Evolutionary conservation across 2,888 invertebrate species (phyloP).

Genomic region (Spatulosminthurus flaviceps): DNA sequence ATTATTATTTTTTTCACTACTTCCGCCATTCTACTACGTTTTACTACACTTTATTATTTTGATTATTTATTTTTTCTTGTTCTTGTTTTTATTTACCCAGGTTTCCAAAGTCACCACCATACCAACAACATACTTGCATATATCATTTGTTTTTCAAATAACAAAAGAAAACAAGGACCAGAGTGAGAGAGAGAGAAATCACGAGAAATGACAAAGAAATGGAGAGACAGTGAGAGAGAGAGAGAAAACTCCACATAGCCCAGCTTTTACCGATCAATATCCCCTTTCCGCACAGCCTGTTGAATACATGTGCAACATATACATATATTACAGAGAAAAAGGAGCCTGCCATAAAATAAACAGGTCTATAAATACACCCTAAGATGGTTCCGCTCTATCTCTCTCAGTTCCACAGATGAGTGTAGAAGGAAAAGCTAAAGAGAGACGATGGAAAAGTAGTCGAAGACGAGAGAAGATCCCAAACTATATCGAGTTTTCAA

Average conservation of each 20-base stretch:
- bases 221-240: neutral
- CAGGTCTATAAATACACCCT: neutral
- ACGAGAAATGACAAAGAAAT: neutral
- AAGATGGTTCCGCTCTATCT: too few relatives aligned
- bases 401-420: too few relatives aligned
- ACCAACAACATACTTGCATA: too few relatives aligned
- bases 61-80: neutral
- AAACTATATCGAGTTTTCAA: too few relatives aligned
- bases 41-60: neutral
- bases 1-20: slow-evolving; percentile 12
- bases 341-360: neutral
- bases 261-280: neutral
- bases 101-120: too few relatives aligned
- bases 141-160: too few relatives aligned
- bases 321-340: neutral
- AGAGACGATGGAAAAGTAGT: too few relatives aligned
- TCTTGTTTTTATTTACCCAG: too few relatives aligned
- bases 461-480: too few relatives aligned
- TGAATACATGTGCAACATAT: neutral
- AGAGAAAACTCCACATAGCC: neutral
- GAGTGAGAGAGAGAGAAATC: neutral
- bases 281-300: neutral
- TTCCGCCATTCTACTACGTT: neutral
- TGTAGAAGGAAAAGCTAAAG: too few relatives aligned
- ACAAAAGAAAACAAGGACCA: too few relatives aligned